These are phyloP conservation scores for Tenualosa ilisha DNA, from an alignment of 2,797 vertebrate genomes.

Conservation along the genomic window DNA sequence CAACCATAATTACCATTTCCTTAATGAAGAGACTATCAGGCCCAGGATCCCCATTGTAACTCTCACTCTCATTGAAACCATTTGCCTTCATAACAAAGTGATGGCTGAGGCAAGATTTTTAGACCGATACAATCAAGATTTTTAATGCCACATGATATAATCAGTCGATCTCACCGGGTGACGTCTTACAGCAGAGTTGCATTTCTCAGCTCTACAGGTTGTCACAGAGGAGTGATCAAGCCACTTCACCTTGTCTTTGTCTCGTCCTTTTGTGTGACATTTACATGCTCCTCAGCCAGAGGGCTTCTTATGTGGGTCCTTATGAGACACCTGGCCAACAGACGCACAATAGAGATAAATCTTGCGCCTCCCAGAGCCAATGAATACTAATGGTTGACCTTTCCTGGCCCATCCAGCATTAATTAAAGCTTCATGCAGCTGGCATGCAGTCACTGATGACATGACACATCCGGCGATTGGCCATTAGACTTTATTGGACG, in stretches of 20 bases:
- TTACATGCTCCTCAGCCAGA: not conserved
- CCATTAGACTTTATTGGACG: no score
- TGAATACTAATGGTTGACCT: slow-evolving; percentile 42
- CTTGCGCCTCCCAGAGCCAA: not conserved
- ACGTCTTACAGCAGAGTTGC: not conserved
- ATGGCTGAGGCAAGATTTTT: not conserved
- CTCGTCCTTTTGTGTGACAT: not conserved
- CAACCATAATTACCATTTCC: slow-evolving; percentile 4
- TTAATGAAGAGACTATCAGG: slow-evolving; percentile 10
- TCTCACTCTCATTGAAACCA: not conserved
- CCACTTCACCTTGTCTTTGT: not conserved
- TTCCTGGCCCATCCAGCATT: slow-evolving; percentile 23
- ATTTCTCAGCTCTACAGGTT: not conserved
- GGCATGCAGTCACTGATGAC: no score
- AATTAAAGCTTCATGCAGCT: slow-evolving; percentile 16
- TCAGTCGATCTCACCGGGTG: not conserved
- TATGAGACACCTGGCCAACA: not conserved
- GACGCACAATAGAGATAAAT: slow-evolving; percentile 1
- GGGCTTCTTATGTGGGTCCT: not conserved
- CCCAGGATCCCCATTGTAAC: not conserved
- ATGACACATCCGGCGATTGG: no score
- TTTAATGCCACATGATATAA: not conserved
- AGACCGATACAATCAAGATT: not conserved
- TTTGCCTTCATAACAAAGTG: not conserved
- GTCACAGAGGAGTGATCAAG: not conserved